A percentile compares a stretch with the other conserved stretches of the same genome.
Conservation (phyloP, 1,140 invertebrate species). For the Micrasema minimum region DNA sequence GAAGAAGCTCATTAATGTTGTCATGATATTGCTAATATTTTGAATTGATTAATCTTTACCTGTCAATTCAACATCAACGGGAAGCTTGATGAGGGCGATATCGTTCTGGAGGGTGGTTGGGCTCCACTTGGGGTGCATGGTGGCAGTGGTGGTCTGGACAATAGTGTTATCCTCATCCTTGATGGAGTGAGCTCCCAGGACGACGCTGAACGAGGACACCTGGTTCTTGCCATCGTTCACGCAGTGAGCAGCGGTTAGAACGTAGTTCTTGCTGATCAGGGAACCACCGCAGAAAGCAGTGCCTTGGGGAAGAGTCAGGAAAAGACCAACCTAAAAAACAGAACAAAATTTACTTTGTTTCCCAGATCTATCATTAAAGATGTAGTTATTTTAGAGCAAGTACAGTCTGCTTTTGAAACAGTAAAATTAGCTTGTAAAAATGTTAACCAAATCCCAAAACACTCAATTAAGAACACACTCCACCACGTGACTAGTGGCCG, state of each 20-base stretch:
- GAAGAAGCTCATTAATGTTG: no score
- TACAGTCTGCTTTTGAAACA: no score
- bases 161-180: conserved; percentile 58
- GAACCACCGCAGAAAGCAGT: conserved; percentile 71
- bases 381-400: no score
- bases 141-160: conserved; percentile 59
- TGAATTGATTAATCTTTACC: conserved; percentile 59
- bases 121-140: conserved; percentile 66
- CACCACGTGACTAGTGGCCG: no score
- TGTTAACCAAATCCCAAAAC: no score
- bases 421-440: no score
- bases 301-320: conserved; percentile 50
- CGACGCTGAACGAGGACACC: conserved; percentile 55
- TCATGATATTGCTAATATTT: no score
- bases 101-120: conserved; percentile 63
- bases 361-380: no score
- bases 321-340: conserved; percentile 42
- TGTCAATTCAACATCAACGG: conserved; percentile 62
- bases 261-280: conserved; percentile 67
- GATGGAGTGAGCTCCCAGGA: conserved; percentile 66
- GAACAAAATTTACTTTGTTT: no score
- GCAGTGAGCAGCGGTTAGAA: conserved; percentile 72
- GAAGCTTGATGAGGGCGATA: conserved; percentile 68
- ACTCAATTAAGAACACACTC: no score
- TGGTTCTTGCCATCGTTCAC: conserved; percentile 53